Conservation (phyloP, 2,797 vertebrate genomes). For the Fistularia commersonii region DNA sequence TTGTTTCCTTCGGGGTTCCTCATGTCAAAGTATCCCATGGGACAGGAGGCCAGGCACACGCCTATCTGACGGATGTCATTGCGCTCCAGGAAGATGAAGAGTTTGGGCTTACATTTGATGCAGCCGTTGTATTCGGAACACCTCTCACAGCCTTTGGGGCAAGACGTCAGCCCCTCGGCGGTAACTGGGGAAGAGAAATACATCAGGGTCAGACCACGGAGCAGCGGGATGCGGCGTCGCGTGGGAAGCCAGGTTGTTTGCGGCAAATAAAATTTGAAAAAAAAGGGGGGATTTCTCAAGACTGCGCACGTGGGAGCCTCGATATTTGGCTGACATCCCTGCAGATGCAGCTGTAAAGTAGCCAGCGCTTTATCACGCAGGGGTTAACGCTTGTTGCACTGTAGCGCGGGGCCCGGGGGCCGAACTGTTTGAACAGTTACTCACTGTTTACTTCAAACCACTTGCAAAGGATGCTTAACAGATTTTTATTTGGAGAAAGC, state of each 20-base stretch:
- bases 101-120: conserved; percentile 92
- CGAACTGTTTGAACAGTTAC: conserved; percentile 52
- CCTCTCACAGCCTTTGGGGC: conserved; percentile 91
- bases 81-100: conserved; percentile 97
- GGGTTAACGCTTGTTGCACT: conserved; percentile 42
- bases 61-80: conserved; percentile 95
- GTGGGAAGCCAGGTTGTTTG: conserved; percentile 12
- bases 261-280: conserved; percentile 28
- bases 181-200: conserved; percentile 76
- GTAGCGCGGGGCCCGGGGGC: conserved; percentile 43
- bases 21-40: conserved; percentile 92
- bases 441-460: conserved; percentile 62
- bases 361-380: conserved; percentile 44
- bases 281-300: conserved; percentile 17
- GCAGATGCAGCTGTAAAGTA: conserved; percentile 34
- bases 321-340: conserved; percentile 31
- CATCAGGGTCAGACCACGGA: conserved; percentile 28
- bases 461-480: conserved; percentile 50
- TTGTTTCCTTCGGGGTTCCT: conserved; percentile 97
- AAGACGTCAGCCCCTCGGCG: conserved; percentile 86
- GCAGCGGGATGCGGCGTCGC: conserved; percentile 2
- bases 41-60: conserved; percentile 93
- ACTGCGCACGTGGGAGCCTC: conserved; percentile 20
- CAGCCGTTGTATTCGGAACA: conserved; percentile 98
- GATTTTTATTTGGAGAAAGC: conserved; percentile 55